Conservation (phyloP, 2,888 invertebrate species). For the Tenthredo amoena region DNA sequence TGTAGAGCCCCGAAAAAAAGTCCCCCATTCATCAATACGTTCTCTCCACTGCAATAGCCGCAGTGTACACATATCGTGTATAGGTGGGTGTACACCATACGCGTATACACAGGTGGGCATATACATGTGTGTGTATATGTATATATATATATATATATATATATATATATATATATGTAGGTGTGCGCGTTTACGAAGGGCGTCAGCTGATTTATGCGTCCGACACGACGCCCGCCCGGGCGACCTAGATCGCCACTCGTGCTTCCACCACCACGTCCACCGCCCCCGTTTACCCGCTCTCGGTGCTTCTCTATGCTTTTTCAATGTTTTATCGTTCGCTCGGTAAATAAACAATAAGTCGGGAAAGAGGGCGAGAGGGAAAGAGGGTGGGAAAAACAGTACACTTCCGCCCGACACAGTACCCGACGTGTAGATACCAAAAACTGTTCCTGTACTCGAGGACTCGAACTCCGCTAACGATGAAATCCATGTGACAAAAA, state of each 20-base stretch:
- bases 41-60: neutral
- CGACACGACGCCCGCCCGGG: constrained; percentile 28
- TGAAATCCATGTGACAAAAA: neutral
- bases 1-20: neutral
- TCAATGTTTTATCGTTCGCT: constrained; percentile 28
- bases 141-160: too few relatives aligned
- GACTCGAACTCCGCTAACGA: neutral
- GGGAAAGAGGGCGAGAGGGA: neutral
- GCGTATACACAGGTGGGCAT: too few relatives aligned
- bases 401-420: neutral
- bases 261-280: neutral
- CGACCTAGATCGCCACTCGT: constrained; percentile 45
- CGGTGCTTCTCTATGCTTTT: neutral
- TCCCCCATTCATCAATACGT: neutral
- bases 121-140: too few relatives aligned
- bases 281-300: neutral
- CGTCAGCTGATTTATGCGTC: constrained; percentile 49
- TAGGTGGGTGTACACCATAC: too few relatives aligned
- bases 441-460: neutral
- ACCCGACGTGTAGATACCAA: neutral
- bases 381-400: neutral
- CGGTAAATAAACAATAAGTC: constrained; percentile 26
- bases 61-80: too few relatives aligned
- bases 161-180: neutral
- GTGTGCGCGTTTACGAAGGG: constrained; percentile 33